Conservation (phyloP, 2,113 vertebrate species). For the Ardeotis arabs region DNA sequence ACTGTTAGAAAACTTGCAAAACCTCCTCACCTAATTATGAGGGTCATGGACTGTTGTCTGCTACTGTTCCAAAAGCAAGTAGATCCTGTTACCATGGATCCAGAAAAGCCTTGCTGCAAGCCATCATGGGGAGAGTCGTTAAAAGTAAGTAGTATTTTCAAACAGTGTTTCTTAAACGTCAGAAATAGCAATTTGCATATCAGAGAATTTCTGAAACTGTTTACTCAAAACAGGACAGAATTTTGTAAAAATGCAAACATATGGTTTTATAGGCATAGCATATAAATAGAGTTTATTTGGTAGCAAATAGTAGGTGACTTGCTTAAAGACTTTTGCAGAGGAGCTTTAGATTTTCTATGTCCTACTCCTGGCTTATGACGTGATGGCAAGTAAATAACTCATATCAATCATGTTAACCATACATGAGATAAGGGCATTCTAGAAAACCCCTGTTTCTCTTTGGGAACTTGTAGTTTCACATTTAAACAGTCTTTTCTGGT, state of each 20-base stretch:
- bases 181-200: not conserved
- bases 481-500: not conserved
- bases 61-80: conserved; percentile 79
- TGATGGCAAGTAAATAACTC: not conserved
- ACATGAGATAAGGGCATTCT: not conserved
- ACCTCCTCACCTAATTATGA: conserved; percentile 82
- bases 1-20: conserved; percentile 82
- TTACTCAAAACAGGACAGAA: not conserved
- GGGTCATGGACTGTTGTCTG: conserved; percentile 81
- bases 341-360: not conserved
- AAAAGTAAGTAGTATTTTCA: conserved; percentile 69
- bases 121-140: conserved; percentile 80
- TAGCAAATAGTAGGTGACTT: not conserved
- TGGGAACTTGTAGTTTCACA: not conserved
- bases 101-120: conserved; percentile 78
- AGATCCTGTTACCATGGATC: conserved; percentile 77
- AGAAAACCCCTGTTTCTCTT: not conserved
- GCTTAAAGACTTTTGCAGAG: not conserved
- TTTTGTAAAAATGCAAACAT: not conserved
- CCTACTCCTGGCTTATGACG: not conserved
- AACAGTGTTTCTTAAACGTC: not conserved
- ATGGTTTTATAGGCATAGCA: not conserved
- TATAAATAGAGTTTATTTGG: not conserved
- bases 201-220: not conserved
- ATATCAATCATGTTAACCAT: not conserved